Base-by-base conservation (phyloP, 2,888 invertebrate genomes). In the Limnephilus rhombicus region DNA sequence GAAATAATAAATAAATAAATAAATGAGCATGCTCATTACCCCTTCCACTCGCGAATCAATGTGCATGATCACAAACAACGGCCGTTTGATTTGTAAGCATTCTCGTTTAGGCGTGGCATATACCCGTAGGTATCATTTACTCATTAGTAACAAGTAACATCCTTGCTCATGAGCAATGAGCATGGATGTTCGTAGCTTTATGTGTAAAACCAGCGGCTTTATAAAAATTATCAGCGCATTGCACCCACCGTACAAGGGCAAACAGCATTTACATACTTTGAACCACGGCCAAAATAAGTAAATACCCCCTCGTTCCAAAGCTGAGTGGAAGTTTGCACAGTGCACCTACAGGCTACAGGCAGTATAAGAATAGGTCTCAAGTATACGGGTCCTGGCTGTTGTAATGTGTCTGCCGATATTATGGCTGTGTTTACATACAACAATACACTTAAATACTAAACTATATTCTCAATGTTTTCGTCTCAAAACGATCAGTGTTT, bases 381-480 rank as follows among this genome's bases (percentile, higher is more conserved):
- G 18, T 82, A 29, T 29, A 82, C 13, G 13, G 13, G 41, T n/a
- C 37, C 85, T 18, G 7, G 45, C 29, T 45, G 41, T 29, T 41
- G 41, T 85, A 85, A 85, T 86, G 45, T 41, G 24, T 7, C n/a
- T 49, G 86, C 29, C 49, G 49, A 86, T 86, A 83, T 45, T n/a
- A 82, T 82, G 34, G 18, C 29, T 82, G 34, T 31, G 82, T 82
- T 15, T 82, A 86, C 29, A 49, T n/a, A 45, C 15, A 45, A 49
- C 86, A 86, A 29, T 9, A 29, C 45, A 86, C 86, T 86, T 29
- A n/a, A 49, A 31, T 18, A 18, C 90, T 83, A 90, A 88, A 92
- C 88, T 87, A 82, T 82, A 91, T 90, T 92, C 88, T 90, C 87
- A 91, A 89, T 92, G 89, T 92, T 91, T 92, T 92, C 80, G 80